phyloP scores from a whole-genome alignment of 2,797 vertebrate species.

The Dromococcyx pavoninus region DNA sequence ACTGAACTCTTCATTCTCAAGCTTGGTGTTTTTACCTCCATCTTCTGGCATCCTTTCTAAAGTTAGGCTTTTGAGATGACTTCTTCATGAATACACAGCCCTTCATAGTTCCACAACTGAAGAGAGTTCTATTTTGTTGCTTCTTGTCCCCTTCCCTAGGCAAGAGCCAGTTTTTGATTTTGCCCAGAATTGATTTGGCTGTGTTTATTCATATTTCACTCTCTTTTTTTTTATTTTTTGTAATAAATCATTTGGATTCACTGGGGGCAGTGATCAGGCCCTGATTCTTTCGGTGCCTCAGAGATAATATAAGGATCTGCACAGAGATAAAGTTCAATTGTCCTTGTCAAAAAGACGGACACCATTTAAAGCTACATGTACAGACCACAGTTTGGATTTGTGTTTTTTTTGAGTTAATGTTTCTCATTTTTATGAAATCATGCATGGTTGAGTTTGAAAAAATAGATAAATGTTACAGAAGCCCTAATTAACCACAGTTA shows the following conservation, averaged over 20 bases:
- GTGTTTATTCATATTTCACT: neutral
- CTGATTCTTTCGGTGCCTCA: neutral
- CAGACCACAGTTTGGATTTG: neutral
- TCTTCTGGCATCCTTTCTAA: neutral
- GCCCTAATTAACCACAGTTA: neutral
- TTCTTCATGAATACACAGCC: neutral
- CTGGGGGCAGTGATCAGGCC: neutral
- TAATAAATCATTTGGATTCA: neutral
- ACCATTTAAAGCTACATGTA: neutral
- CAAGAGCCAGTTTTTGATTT: neutral
- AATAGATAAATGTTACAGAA: neutral
- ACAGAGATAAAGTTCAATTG: neutral
- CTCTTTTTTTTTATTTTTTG: no score
- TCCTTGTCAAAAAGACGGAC: neutral
- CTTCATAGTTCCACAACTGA: neutral
- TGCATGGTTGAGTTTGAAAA: neutral
- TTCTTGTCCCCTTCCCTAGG: neutral
- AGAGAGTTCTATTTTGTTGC: neutral
- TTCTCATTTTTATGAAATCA: neutral
- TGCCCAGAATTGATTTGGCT: neutral
- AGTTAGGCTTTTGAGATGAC: neutral
- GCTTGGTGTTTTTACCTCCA: neutral
- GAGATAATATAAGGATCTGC: neutral
- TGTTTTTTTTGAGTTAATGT: neutral
- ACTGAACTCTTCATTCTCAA: neutral